Conservation (phyloP, 2,888 invertebrate species). For the Capitulum mitella region DNA sequence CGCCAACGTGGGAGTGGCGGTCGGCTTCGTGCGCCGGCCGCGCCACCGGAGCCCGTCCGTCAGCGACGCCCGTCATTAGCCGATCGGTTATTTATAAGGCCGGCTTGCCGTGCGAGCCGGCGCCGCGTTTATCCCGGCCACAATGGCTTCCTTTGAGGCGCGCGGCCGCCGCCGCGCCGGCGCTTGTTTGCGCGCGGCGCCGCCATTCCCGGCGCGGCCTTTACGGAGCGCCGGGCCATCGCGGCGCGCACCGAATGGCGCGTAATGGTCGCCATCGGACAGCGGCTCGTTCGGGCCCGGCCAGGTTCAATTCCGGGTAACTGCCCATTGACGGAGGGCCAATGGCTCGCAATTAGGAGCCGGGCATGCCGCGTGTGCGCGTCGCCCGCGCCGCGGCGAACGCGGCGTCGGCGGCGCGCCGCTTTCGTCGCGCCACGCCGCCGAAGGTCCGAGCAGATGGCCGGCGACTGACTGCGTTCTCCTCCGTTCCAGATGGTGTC, state of each 20-base stretch:
- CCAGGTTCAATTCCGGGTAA: neutral
- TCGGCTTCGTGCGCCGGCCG: neutral
- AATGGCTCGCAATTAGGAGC: neutral
- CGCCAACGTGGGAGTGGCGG: neutral
- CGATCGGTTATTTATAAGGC: constrained; percentile 3
- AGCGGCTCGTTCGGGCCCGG: neutral
- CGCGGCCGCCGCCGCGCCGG: neutral
- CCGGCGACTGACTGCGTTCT: neutral
- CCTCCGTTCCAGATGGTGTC: neutral
- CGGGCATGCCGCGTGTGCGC: neutral
- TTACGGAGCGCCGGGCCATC: too few species aligned
- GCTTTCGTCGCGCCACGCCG: neutral
- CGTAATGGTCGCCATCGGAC: neutral
- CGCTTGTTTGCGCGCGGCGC: neutral
- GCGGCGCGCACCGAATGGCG: neutral
- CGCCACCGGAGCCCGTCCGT: neutral
- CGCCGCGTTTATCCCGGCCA: constrained; percentile 4
- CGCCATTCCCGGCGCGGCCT: neutral
- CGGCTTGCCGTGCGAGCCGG: neutral
- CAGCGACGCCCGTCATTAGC: neutral
- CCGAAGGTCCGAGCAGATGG: neutral
- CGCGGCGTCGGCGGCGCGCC: neutral
- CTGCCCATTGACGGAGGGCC: neutral
- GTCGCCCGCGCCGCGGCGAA: neutral
- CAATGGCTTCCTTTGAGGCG: neutral